Conservation (phyloP, 2,797 vertebrate species). For the Pangasius larnaudii region DNA sequence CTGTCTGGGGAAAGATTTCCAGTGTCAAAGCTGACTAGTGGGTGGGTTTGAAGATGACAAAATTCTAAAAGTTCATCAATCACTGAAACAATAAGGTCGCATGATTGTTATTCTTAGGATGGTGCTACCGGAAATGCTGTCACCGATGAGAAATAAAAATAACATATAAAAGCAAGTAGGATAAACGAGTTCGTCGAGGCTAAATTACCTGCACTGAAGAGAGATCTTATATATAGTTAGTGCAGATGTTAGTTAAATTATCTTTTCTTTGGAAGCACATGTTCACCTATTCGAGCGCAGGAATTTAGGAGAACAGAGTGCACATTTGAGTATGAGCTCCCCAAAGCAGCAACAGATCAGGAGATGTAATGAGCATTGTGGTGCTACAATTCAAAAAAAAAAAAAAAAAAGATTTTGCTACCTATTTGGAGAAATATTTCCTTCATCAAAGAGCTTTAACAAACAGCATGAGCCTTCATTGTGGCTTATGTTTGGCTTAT, state of each 20-base stretch:
- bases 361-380: conserved; percentile 39
- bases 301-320: conserved; percentile 52
- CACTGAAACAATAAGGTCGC: background rate
- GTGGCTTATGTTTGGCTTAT: background rate
- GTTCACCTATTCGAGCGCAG: conserved; percentile 47
- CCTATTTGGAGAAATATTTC: conserved; percentile 6
- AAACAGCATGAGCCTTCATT: conserved; percentile 5
- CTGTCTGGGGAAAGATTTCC: conserved; percentile 26
- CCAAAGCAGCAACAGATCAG: conserved; percentile 23
- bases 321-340: conserved; percentile 44
- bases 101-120: background rate
- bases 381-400: background rate
- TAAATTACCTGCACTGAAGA: background rate
- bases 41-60: background rate
- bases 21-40: background rate
- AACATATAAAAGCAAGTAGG: background rate
- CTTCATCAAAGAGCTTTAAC: conserved; percentile 23
- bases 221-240: background rate
- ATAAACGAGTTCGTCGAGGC: background rate
- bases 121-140: background rate
- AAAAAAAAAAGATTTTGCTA: background rate
- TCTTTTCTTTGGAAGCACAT: background rate
- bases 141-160: background rate
- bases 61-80: background rate
- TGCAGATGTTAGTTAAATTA: background rate